Evolutionary conservation across 2,888 invertebrate genomes (phyloP).

Genomic region (Andrena trimmerana): DNA sequence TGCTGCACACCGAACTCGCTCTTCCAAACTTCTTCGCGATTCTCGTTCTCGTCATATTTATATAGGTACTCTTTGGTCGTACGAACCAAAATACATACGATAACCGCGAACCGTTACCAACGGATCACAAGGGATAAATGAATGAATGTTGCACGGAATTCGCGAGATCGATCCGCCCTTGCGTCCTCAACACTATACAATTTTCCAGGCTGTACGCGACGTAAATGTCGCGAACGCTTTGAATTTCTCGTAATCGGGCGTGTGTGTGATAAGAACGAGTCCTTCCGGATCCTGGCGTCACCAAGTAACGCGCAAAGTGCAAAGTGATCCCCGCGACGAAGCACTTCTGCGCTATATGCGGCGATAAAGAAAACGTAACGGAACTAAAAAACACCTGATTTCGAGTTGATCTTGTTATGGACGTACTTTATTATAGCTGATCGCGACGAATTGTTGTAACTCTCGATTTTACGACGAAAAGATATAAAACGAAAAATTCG

Average conservation of each 20-base stretch:
- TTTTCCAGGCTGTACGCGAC: neutral
- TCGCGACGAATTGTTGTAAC: neutral
- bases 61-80: neutral
- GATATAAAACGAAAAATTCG: neutral
- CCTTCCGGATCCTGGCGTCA: slow-evolving; percentile 27
- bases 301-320: slow-evolving; percentile 40
- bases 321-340: slow-evolving; percentile 32
- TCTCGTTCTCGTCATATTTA: neutral
- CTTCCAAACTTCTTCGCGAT: neutral
- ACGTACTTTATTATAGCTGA: neutral
- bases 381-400: slow-evolving; percentile 25
- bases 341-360: slow-evolving; percentile 53
- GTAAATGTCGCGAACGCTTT: slow-evolving; percentile 6
- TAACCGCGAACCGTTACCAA: slow-evolving; percentile 33
- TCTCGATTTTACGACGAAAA: neutral
- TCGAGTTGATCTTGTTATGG: slow-evolving; percentile 24
- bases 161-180: slow-evolving; percentile 41
- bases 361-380: slow-evolving; percentile 43
- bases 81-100: neutral
- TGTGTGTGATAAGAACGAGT: slow-evolving; percentile 32
- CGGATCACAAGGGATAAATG: neutral
- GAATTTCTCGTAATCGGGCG: slow-evolving; percentile 3
- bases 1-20: neutral
- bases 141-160: slow-evolving; percentile 36
- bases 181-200: slow-evolving; percentile 27